Evolutionary conservation across 2,113 vertebrate genomes (phyloP), one percentile per base, ranked within the genome.

Genomic region (Ornithorhynchus anatinus): DNA sequence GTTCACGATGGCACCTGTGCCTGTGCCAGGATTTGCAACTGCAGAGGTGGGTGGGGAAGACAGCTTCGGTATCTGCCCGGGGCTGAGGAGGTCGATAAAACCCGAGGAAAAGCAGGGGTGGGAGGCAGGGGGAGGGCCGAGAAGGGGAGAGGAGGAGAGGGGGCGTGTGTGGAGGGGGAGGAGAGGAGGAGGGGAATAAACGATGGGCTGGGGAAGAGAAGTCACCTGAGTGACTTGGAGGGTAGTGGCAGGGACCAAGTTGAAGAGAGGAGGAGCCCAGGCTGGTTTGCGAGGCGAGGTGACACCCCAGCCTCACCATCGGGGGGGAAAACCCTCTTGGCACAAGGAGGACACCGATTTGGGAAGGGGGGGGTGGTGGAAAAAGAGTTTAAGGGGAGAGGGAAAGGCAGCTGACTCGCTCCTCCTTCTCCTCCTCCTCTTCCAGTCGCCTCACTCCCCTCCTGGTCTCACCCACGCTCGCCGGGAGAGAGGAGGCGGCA

Each of bases 231-330:
- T 79, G 23, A 84, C 75, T 77, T 37, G 69, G 66, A 72, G 78
- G 84, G 59, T 15, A 77, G 75, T 39, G 79, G 79, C 72, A 79
- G 86, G 19, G 56, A 54, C 3, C 20, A 19, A 85, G 81, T 48
- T 60, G 38, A 67, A 68, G 35, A 61, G 67, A 85, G 86, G 81
- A 85, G 83, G 86, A 84, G 86, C 73, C 45, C 63, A 25, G 57
- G 23, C 48, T 64, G 57, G 37, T 52, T 57, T 77, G 78, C 65
- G 83, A 77, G 69, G 48, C 77, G 72, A 54, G 45, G 59, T 45
- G 25, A 48, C 29, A 39, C 81, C 75, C 66, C 69, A 69, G 79
- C 76, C 81, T 72, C 19, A 51, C 48, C 70, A 80, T 38, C 84
- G n/a, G 64, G 73, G 11, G 69, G 78, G 78, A 61, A 79, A 75